Evolutionary conservation across 2,888 invertebrate genomes (phyloP).

Genomic region (Entomobrya multifasciata): DNA sequence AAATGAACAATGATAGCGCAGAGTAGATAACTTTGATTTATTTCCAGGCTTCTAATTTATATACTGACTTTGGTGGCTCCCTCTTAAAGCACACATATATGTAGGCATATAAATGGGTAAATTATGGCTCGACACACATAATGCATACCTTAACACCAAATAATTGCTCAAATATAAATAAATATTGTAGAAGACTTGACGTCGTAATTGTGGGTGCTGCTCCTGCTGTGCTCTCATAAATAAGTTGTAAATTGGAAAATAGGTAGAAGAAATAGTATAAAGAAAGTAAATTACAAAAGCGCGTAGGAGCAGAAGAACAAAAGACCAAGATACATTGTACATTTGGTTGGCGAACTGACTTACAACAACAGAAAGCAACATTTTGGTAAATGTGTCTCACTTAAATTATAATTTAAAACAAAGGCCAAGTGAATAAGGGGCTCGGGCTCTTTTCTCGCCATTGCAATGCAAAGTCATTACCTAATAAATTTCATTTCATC

Average conservation of each 20-base stretch:
- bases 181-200: neutral
- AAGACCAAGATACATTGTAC: neutral
- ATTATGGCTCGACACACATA: neutral
- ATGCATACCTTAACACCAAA: conserved; percentile 4
- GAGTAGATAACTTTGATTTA: conserved; percentile 71
- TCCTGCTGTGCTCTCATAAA: conserved; percentile 4
- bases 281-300: conserved; percentile 29
- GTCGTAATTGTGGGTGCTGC: neutral
- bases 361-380: too few relatives aligned
- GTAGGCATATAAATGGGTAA: neutral
- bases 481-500: neutral
- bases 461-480: conserved; percentile 1
- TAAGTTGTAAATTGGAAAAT: conserved; percentile 53
- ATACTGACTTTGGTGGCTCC: neutral
- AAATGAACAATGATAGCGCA: conserved; percentile 60
- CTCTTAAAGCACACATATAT: neutral
- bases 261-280: neutral
- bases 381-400: conserved; percentile 63
- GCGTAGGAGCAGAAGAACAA: neutral
- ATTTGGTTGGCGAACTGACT: too few relatives aligned
- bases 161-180: conserved; percentile 36
- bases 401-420: conserved; percentile 54
- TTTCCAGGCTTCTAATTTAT: neutral
- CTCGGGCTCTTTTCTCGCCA: neutral
- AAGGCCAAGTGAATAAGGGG: neutral